Percentiles rank a stretch among this genome's conserved stretches.
These are phyloP conservation scores for Silurus lanzhouensis DNA, from an alignment of 2,797 vertebrate genomes.

Conservation along the genomic window DNA sequence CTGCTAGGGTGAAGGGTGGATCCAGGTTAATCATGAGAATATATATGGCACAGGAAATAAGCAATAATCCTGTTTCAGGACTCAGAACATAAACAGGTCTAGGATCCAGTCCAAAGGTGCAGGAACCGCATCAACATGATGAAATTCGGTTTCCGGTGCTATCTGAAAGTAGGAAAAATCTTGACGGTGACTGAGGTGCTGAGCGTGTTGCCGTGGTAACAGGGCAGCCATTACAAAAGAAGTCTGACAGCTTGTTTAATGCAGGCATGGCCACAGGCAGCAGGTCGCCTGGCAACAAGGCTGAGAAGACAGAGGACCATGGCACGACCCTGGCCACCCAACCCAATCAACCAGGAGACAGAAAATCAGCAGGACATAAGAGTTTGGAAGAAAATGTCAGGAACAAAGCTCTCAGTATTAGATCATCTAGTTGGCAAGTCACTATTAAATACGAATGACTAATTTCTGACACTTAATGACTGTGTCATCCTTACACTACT, in stretches of 20 bases:
- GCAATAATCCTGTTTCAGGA: background rate
- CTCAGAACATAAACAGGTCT: slow-evolving; percentile 16
- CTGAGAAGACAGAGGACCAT: slow-evolving; percentile 44
- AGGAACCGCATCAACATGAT: background rate
- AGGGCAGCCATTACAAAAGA: slow-evolving; percentile 50
- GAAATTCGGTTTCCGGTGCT: slow-evolving; percentile 34
- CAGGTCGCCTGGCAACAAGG: slow-evolving; percentile 59
- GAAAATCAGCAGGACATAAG: slow-evolving; percentile 28
- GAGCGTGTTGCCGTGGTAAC: slow-evolving; percentile 50
- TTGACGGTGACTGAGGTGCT: slow-evolving; percentile 40
- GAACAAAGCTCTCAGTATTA: background rate
- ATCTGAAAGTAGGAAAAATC: slow-evolving; percentile 42
- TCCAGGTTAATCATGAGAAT: slow-evolving; percentile 1
- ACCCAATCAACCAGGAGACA: slow-evolving; percentile 21
- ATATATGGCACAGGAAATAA: background rate
- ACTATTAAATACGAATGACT: background rate
- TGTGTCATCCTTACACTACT: background rate
- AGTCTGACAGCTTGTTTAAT: slow-evolving; percentile 53
- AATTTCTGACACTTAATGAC: background rate
- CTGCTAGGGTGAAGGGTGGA: background rate
- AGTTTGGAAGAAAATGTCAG: slow-evolving; percentile 20
- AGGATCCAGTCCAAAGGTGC: background rate
- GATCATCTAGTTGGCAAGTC: background rate
- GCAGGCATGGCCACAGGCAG: slow-evolving; percentile 53
- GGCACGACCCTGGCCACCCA: slow-evolving; percentile 32